Conservation (phyloP, 1,140 invertebrate species). For the Drosophila tropicalis region DNA sequence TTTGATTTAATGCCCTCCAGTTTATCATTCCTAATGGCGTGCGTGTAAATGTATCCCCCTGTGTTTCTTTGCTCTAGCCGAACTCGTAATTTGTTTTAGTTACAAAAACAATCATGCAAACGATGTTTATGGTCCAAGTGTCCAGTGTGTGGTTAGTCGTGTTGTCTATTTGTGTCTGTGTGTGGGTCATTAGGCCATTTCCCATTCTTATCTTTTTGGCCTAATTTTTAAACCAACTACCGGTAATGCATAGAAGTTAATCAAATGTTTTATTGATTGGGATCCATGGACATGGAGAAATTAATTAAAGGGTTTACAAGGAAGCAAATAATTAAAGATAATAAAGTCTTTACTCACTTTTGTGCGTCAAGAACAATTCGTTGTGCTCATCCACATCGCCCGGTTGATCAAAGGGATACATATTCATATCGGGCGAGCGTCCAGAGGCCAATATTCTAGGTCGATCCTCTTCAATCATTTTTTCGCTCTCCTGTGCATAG, state of each 20-base stretch:
- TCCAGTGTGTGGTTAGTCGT: conserved; percentile 17
- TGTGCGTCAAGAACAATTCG: conserved; percentile 70
- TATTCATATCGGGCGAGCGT: conserved; percentile 79
- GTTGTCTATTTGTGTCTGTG: conserved; percentile 32
- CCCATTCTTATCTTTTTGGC: conserved; percentile 41
- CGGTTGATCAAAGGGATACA: conserved; percentile 76
- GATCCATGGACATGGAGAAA: neutral
- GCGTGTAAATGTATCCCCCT: conserved; percentile 70
- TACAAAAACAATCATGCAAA: conserved; percentile 70
- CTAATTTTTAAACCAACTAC: conserved; percentile 66
- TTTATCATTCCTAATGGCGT: conserved; percentile 79
- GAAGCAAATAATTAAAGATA: too few species aligned
- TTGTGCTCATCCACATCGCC: conserved; percentile 69
- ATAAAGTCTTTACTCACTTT: conserved; percentile 59
- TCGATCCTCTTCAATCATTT: conserved; percentile 79
- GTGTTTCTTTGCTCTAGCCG: conserved; percentile 35
- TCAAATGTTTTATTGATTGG: conserved; percentile 71
- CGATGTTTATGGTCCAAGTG: conserved; percentile 55
- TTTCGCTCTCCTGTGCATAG: conserved; percentile 78
- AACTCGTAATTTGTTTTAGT: conserved; percentile 66
- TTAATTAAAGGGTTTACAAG: neutral
- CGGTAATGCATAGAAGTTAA: conserved; percentile 64
- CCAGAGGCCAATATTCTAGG: conserved; percentile 80
- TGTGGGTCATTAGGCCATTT: conserved; percentile 35
- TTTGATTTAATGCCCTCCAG: conserved; percentile 78